Conservation (phyloP, 2,113 vertebrate species). For the Phodopus roborovskii region DNA sequence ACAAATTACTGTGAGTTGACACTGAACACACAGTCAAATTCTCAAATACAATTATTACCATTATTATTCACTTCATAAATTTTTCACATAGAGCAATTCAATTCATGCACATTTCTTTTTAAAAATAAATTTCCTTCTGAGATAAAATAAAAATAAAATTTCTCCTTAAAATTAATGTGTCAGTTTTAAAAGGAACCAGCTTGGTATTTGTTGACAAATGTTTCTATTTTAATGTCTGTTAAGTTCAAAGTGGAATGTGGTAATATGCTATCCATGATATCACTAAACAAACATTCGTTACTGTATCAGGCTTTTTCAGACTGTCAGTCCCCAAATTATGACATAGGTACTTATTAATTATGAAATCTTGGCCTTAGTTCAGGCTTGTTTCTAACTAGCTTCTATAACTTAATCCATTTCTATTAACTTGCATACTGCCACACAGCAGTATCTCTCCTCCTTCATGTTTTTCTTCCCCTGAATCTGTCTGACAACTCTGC, state of each 20-base stretch:
- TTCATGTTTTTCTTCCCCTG: background rate
- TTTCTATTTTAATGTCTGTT: conserved; percentile 43
- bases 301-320: background rate
- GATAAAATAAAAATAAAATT: conserved; percentile 34
- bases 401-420: background rate
- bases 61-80: background rate
- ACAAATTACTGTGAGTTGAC: background rate
- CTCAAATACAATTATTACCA: background rate
- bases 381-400: background rate
- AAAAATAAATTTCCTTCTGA: conserved; percentile 35
- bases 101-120: conserved; percentile 18
- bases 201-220: conserved; percentile 16
- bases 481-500: background rate
- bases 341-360: background rate
- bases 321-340: background rate
- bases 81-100: background rate
- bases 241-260: conserved; percentile 5
- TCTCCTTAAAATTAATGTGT: conserved; percentile 12
- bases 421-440: background rate
- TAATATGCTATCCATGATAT: conserved; percentile 19
- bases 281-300: conserved; percentile 26
- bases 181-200: conserved; percentile 31
- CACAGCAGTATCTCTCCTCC: background rate
- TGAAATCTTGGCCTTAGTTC: background rate
- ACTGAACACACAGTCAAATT: background rate